Evolutionary conservation across 2,113 vertebrate species (phyloP).

Genomic region (Pseudorectes ferrugineus): DNA sequence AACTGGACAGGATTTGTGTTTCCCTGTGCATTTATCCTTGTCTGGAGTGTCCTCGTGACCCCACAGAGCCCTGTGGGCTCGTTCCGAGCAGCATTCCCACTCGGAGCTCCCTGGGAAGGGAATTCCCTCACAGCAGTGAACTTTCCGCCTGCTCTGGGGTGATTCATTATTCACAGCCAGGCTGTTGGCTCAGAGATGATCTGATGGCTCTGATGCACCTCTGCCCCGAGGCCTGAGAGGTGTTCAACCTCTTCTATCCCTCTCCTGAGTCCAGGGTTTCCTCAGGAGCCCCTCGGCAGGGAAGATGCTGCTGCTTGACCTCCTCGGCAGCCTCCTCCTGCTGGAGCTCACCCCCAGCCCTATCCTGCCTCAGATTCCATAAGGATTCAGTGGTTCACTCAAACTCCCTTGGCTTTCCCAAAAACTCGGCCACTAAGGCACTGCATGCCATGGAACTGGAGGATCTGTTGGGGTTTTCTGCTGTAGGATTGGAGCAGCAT

Average conservation of each 20-base stretch:
- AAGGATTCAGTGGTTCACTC: neutral
- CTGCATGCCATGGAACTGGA: neutral
- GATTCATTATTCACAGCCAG: neutral
- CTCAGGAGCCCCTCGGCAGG: neutral
- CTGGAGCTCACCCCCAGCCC: neutral
- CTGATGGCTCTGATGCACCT: neutral
- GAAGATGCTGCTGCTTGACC: neutral
- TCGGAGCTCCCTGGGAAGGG: neutral
- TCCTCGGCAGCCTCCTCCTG: neutral
- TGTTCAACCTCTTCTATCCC: neutral
- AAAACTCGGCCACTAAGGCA: neutral
- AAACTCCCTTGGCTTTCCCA: neutral
- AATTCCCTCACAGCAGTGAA: neutral
- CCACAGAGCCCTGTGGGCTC: neutral
- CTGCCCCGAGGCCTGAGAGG: neutral
- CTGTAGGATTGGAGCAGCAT: neutral
- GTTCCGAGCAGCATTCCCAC: neutral
- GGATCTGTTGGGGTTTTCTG: neutral
- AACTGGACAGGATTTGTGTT: neutral
- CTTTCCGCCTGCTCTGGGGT: neutral
- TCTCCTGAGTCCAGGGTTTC: neutral
- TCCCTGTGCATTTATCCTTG: neutral
- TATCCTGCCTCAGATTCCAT: accelerated
- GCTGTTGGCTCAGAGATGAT: neutral
- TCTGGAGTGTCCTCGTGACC: neutral